Percentiles rank a stretch among this genome's conserved stretches.
Evolutionary conservation across 2,888 invertebrate species (phyloP).

Genomic region (Lasioglossum zephyrum): DNA sequence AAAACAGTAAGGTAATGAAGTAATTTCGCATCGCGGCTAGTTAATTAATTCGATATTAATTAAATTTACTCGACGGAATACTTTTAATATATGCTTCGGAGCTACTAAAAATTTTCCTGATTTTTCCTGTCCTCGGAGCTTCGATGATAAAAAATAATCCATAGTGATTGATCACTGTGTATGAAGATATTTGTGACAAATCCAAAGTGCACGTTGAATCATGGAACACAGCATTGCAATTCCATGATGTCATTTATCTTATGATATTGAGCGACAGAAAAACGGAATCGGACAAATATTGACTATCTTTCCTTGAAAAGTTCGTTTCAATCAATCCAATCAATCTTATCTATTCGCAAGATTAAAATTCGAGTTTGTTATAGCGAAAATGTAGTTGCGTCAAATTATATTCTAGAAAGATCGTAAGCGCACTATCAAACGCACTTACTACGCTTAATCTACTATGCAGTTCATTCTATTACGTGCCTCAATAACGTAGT

Average conservation of each 20-base stretch:
- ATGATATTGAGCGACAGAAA: not conserved
- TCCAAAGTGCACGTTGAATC: conserved; percentile 35
- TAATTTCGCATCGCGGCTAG: not conserved
- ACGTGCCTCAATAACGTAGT: not conserved
- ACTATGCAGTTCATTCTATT: conserved; percentile 1
- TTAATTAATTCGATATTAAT: not conserved
- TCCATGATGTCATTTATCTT: conserved; percentile 41
- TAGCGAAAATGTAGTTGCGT: not conserved
- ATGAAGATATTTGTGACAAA: not conserved
- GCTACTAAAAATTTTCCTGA: not conserved
- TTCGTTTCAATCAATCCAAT: not conserved
- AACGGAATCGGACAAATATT: not conserved
- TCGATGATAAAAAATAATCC: not conserved
- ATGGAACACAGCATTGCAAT: conserved; percentile 31
- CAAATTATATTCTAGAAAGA: not conserved
- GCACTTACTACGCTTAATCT: not conserved
- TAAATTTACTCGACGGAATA: not conserved
- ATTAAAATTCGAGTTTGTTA: not conserved
- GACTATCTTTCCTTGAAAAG: not conserved
- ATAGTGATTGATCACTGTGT: not conserved
- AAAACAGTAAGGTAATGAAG: not conserved
- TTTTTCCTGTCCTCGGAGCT: not conserved
- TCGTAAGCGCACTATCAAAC: not conserved
- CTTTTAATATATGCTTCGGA: not conserved
- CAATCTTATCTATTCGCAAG: not conserved